These are phyloP conservation scores for Cordilura impudica DNA, from an alignment of 2,888 invertebrate species.

Conservation along the genomic window DNA sequence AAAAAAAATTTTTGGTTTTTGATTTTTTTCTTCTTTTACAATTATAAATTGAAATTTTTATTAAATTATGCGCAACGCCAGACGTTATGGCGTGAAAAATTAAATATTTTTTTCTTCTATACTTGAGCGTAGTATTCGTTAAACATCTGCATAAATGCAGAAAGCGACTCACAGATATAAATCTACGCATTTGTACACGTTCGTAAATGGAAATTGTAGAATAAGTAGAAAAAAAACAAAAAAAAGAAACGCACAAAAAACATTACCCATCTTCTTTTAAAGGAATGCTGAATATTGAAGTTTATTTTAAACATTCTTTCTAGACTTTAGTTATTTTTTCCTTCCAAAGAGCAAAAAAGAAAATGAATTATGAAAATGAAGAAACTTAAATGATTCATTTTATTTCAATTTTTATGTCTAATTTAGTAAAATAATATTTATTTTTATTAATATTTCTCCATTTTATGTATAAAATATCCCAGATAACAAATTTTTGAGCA, in stretches of 20 bases:
- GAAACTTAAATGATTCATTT: conserved; percentile 46
- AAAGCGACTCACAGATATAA: conserved; percentile 23
- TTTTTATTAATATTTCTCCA: background rate
- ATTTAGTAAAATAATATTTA: conserved; percentile 34
- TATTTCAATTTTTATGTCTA: conserved; percentile 34
- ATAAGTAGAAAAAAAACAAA: conserved; percentile 13
- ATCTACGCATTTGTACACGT: conserved; percentile 58
- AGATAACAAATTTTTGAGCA: too few relatives aligned
- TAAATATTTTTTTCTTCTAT: conserved; percentile 17
- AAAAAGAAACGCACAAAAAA: conserved; percentile 9
- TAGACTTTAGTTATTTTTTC: background rate
- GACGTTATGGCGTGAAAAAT: conserved; percentile 66
- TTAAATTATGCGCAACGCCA: conserved; percentile 66
- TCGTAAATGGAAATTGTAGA: conserved; percentile 36
- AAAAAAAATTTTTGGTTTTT: conserved; percentile 37
- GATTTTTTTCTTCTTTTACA: conserved; percentile 47
- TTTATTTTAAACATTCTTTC: conserved; percentile 19
- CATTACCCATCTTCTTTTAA: background rate
- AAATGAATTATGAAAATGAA: background rate
- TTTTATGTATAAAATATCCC: background rate
- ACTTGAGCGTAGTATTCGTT: background rate
- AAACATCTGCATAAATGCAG: background rate
- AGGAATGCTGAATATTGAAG: conserved; percentile 26
- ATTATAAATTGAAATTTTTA: conserved; percentile 67
- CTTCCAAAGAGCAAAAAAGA: background rate